Percentiles rank a stretch among this genome's conserved stretches.
phyloP scores from a whole-genome alignment of 2,797 vertebrate genomes.

The Bradypus variegatus region DNA sequence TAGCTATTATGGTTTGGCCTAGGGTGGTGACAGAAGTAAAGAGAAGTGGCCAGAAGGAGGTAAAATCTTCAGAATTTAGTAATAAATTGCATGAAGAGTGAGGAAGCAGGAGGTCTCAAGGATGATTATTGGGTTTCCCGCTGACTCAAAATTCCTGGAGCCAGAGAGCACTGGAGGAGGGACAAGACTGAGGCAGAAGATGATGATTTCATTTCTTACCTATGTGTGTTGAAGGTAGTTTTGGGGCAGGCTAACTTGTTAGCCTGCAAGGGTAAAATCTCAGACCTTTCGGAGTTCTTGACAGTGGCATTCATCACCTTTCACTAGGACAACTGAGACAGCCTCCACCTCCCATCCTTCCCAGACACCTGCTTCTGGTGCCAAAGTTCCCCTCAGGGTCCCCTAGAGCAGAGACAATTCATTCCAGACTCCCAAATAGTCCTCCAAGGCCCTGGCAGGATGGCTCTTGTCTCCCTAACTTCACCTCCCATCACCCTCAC shows the following conservation, averaged over 20 bases:
- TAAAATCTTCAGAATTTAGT: neutral
- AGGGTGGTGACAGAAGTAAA: neutral
- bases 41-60: neutral
- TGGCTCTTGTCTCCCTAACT: neutral
- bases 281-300: neutral
- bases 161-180: neutral
- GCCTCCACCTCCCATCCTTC: neutral
- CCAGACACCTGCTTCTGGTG: neutral
- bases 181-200: neutral
- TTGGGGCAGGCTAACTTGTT: neutral
- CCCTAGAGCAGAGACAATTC: neutral
- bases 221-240: neutral
- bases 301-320: neutral
- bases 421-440: neutral
- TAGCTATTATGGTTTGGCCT: neutral
- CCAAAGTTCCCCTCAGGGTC: neutral
- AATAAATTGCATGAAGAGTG: neutral
- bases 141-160: neutral
- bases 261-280: neutral
- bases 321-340: neutral
- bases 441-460: neutral
- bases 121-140: neutral
- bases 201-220: neutral
- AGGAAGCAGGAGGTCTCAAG: neutral
- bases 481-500: neutral